A percentile compares a stretch with the other conserved stretches of the same genome.
These are phyloP conservation scores for Ormyrus thymus DNA, from an alignment of 2,888 invertebrate species.

Conservation along the genomic window DNA sequence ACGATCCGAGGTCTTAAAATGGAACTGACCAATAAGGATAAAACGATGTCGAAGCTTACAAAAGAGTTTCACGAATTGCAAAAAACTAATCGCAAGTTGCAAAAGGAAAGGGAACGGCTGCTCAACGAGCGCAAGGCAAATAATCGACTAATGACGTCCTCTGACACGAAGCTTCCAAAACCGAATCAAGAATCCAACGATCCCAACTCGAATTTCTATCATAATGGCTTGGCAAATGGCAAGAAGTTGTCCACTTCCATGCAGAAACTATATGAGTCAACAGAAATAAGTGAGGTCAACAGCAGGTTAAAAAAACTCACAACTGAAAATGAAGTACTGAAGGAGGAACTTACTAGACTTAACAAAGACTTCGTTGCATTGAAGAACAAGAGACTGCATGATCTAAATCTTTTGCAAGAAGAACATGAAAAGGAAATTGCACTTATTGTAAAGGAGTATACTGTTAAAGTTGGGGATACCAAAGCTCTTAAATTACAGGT, in stretches of 20 bases:
- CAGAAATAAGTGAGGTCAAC: constrained; percentile 73
- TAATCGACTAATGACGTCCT: constrained; percentile 60
- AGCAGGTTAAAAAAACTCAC: constrained; percentile 76
- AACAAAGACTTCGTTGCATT: constrained; percentile 86
- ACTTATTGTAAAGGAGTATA: constrained; percentile 72
- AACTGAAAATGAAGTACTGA: constrained; percentile 77
- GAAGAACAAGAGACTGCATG: constrained; percentile 87
- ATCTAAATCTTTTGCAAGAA: constrained; percentile 80
- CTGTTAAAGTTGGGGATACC: constrained; percentile 69
- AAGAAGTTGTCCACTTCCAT: constrained; percentile 65
- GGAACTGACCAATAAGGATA: constrained; percentile 85
- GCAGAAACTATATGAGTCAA: constrained; percentile 72
- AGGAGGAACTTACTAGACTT: constrained; percentile 83
- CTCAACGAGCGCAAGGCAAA: constrained; percentile 70
- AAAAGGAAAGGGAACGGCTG: constrained; percentile 82
- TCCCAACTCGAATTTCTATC: constrained; percentile 70
- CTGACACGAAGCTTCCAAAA: constrained; percentile 42
- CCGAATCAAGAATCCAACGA: constrained; percentile 66
- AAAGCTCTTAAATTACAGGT: constrained; percentile 73
- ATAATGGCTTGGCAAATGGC: constrained; percentile 65
- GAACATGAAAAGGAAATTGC: constrained; percentile 75
- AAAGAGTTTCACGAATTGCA: constrained; percentile 86
- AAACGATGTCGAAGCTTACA: constrained; percentile 82
- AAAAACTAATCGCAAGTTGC: constrained; percentile 85
- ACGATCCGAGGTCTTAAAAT: constrained; percentile 87